Evolutionary conservation across 2,797 vertebrate genomes (phyloP).

Genomic region (Acomys russatus): DNA sequence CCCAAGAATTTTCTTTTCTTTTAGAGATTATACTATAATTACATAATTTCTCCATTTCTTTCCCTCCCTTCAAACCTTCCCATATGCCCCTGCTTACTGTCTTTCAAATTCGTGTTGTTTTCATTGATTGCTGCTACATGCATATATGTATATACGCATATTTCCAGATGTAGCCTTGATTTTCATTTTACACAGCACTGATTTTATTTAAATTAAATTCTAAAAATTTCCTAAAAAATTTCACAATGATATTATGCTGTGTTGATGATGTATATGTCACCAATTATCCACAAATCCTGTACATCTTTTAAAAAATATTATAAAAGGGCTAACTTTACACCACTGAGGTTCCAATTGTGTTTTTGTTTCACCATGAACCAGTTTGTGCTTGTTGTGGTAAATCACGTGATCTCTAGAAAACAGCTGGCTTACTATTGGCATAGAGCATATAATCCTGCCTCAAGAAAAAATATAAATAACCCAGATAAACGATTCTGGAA

Average conservation of each 20-base stretch:
- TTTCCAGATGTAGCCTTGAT: neutral
- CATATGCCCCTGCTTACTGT: neutral
- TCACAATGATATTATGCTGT: neutral
- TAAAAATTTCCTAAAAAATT: neutral
- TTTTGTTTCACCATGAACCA: neutral
- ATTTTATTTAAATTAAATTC: conserved; percentile 7
- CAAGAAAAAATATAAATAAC: neutral
- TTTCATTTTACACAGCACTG: neutral
- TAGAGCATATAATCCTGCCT: neutral
- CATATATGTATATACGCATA: too few species aligned
- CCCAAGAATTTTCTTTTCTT: neutral
- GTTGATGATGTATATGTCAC: neutral
- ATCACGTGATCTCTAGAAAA: neutral
- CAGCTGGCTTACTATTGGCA: neutral
- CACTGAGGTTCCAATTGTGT: neutral
- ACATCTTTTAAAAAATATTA: neutral
- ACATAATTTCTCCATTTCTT: neutral
- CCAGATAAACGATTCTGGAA: neutral
- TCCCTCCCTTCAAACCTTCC: neutral
- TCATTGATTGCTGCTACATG: neutral
- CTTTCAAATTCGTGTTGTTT: neutral
- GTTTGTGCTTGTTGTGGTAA: conserved; percentile 4
- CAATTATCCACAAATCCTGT: neutral
- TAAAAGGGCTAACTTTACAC: neutral
- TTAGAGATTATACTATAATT: neutral